These are phyloP conservation scores for Lordiphosa fenestrarum DNA, from an alignment of 2,888 invertebrate genomes.

Conservation along the genomic window DNA sequence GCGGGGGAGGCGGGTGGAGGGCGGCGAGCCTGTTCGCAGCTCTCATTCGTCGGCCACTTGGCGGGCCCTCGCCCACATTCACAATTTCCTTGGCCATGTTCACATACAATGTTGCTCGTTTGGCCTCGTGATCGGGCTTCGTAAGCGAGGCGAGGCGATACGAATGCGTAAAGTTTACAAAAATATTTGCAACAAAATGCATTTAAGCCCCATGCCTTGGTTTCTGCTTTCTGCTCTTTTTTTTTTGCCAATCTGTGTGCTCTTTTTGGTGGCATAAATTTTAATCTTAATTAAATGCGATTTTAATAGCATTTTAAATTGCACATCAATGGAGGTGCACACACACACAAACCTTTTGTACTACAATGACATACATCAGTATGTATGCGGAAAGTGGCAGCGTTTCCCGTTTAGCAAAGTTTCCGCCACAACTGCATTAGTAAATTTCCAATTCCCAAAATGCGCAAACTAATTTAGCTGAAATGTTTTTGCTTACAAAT, in stretches of 20 bases:
- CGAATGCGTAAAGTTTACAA: slow-evolving; percentile 57
- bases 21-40: slow-evolving; percentile 48
- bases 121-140: slow-evolving; percentile 53
- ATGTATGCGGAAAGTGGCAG: not conserved
- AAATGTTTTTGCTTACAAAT: slow-evolving; percentile 74
- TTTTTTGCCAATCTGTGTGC: slow-evolving; percentile 8
- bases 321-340: slow-evolving; percentile 14
- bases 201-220: slow-evolving; percentile 50
- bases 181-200: slow-evolving; percentile 53
- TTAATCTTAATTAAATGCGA: slow-evolving; percentile 70
- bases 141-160: slow-evolving; percentile 41
- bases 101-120: slow-evolving; percentile 70
- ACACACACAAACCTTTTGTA: not conserved
- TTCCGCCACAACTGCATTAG: slow-evolving; percentile 31
- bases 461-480: slow-evolving; percentile 69
- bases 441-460: slow-evolving; percentile 60
- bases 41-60: slow-evolving; percentile 61
- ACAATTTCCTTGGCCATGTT: slow-evolving; percentile 10
- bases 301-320: slow-evolving; percentile 59
- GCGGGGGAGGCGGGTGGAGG: slow-evolving; percentile 23
- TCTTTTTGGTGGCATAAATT: slow-evolving; percentile 49
- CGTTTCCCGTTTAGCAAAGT: slow-evolving; percentile 2
- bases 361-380: slow-evolving; percentile 1
- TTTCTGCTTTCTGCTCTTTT: slow-evolving; percentile 17
- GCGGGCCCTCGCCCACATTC: slow-evolving; percentile 44